A percentile compares a stretch with the other conserved stretches of the same genome.
Conservation (phyloP, 1,140 invertebrate genomes). For the Trichonephila inaurata region DNA sequence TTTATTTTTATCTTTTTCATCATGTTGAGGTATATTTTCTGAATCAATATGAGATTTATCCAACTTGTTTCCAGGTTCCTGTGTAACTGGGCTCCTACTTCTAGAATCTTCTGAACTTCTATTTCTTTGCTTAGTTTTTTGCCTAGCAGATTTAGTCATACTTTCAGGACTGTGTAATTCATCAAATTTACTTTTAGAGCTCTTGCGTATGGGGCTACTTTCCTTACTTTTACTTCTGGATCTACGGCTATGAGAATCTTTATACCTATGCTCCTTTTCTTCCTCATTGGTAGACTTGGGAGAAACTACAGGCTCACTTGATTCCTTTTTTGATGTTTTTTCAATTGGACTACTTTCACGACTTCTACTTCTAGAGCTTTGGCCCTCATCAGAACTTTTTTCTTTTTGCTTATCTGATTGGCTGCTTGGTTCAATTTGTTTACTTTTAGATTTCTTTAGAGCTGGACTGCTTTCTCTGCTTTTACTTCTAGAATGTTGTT, state of each 20-base stretch:
- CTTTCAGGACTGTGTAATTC: background rate
- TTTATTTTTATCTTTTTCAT: background rate
- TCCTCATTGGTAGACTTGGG: background rate
- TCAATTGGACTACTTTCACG: background rate
- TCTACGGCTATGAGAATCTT: background rate
- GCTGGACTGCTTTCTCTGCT: background rate
- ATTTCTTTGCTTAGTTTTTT: background rate
- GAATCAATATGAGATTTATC: background rate
- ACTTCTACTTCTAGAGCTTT: background rate
- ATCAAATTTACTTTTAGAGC: background rate
- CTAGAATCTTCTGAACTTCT: background rate
- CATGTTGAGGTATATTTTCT: background rate
- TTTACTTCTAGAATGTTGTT: slow-evolving; percentile 10
- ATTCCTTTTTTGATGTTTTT: background rate
- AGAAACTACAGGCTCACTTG: background rate
- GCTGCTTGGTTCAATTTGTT: background rate
- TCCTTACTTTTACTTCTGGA: background rate
- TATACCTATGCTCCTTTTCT: background rate
- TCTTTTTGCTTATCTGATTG: background rate
- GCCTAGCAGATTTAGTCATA: background rate
- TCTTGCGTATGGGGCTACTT: background rate
- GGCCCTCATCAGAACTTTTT: background rate
- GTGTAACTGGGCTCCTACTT: background rate
- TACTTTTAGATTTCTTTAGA: slow-evolving; percentile 8
- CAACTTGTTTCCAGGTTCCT: background rate